Percentiles rank a stretch among this genome's conserved stretches.
Evolutionary conservation across 2,888 invertebrate species (phyloP).

Genomic region (Ornithoptera alexandrae): DNA sequence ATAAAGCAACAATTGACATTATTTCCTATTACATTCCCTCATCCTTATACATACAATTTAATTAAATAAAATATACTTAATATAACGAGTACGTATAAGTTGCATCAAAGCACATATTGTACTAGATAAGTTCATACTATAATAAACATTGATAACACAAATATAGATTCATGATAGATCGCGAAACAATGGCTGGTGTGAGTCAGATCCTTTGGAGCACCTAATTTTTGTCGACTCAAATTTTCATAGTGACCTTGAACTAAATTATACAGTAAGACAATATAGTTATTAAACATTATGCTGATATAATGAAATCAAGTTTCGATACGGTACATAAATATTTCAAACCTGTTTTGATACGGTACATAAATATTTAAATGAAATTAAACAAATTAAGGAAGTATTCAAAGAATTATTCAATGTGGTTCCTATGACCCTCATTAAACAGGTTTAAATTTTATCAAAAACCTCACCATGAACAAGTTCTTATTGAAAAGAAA

Average conservation of each 20-base stretch:
- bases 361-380: too few species aligned
- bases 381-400: too few species aligned
- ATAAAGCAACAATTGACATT: too few species aligned
- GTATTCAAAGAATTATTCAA: too few species aligned
- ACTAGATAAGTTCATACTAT: conserved; percentile 7
- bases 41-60: neutral
- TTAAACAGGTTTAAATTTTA: too few species aligned
- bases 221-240: neutral
- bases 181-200: conserved; percentile 6
- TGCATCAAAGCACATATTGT: conserved; percentile 11
- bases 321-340: too few species aligned
- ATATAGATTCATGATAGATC: conserved; percentile 13
- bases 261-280: neutral
- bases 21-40: too few species aligned
- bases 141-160: conserved; percentile 17
- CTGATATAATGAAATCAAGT: too few species aligned
- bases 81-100: neutral
- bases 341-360: too few species aligned
- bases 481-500: neutral
- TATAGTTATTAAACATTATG: too few species aligned
- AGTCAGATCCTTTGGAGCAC: neutral
- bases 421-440: too few species aligned
- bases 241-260: conserved; percentile 9
- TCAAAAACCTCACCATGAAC: too few species aligned
- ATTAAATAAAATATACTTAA: neutral